Evolutionary conservation across 2,113 vertebrate genomes (phyloP), one percentile per base, ranked within the genome.

Genomic region (Glaucidium brasilianum): DNA sequence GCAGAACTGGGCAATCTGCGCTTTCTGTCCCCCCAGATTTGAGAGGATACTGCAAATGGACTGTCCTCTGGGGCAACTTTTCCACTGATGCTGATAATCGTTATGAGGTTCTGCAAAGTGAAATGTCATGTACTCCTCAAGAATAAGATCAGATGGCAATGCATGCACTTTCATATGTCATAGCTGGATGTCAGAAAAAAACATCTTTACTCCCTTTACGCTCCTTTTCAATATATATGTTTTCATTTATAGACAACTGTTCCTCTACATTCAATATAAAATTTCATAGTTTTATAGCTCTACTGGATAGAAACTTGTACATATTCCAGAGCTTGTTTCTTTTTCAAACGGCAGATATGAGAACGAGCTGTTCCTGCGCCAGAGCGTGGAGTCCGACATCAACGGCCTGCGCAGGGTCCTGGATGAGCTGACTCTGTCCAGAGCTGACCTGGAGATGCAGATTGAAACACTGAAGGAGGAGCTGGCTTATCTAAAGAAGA

Each of bases 401-500:
- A 98, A 98, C 0, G 98, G 98, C 20, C 97, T 98, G 92, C 98
- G 98, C 67, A 91, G 98, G 2, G 98, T 98, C 59, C 90, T 98
- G 97, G 98, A 99, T 0, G 98, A 98, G 76, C 92, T 98, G 86
- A 99, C 98, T 16, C 90, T 99, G 91, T 4, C 97, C 64, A 98
- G 97, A 91, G 49, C 98, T 0, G 98, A 98, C 87, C 76, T 98
- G 94, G 98, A 99, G 91, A 96, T 98, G 97, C 97, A 99, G 96
- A 98, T 98, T 0, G 99, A 99, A 90, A 50, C 37, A 1, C 97
- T 99, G 85, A 99, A 98, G 8, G 99, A 99, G 92, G 99, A 99
- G 87, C 97, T 99, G 93, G 99, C 99, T 81, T 99, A 98, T 68
- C 94, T 99, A n/a, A 99, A 98, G 98, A 99, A 99, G 98, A 99